Evolutionary conservation across 1,140 invertebrate genomes (phyloP).

Genomic region (Bombus confusus): DNA sequence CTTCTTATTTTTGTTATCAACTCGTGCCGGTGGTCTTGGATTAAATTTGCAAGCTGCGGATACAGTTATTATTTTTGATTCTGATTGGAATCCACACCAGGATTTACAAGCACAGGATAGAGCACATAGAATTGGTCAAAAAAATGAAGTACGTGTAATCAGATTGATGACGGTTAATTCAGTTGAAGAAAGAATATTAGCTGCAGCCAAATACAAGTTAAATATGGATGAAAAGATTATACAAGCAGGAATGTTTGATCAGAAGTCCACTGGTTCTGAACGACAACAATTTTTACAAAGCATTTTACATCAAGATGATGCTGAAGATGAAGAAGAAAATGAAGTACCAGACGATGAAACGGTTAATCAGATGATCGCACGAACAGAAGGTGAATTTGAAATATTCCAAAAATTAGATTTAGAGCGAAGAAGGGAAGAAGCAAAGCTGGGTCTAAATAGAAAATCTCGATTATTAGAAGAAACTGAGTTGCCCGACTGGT

Average conservation of each 20-base stretch:
- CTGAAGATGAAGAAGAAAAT: conserved; percentile 98
- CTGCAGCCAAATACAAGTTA: conserved; percentile 95
- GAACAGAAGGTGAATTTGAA: conserved; percentile 97
- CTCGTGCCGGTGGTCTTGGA: conserved; percentile 97
- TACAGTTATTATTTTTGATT: conserved; percentile 99
- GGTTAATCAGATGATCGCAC: conserved; percentile 99
- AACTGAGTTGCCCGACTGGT: conserved; percentile 96
- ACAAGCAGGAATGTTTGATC: conserved; percentile 99
- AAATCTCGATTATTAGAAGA: conserved; percentile 96
- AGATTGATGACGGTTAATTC: conserved; percentile 99
- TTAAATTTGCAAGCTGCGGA: conserved; percentile 99
- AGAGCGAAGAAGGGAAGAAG: conserved; percentile 93
- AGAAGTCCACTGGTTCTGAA: conserved; percentile 98
- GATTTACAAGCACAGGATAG: conserved; percentile 99
- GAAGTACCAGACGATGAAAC: conserved; percentile 99
- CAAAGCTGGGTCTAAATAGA: conserved; percentile 86
- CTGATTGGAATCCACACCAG: conserved; percentile 99
- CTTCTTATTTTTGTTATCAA: conserved; percentile 98
- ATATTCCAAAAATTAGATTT: conserved; percentile 96
- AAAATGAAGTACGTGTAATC: conserved; percentile 98
- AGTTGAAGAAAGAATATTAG: conserved; percentile 98
- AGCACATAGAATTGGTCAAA: conserved; percentile 99
- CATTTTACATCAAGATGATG: conserved; percentile 96
- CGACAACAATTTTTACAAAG: conserved; percentile 97
- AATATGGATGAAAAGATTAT: conserved; percentile 99